Conservation (phyloP, 2,888 invertebrate genomes). For the Ennomos quercinarius region DNA sequence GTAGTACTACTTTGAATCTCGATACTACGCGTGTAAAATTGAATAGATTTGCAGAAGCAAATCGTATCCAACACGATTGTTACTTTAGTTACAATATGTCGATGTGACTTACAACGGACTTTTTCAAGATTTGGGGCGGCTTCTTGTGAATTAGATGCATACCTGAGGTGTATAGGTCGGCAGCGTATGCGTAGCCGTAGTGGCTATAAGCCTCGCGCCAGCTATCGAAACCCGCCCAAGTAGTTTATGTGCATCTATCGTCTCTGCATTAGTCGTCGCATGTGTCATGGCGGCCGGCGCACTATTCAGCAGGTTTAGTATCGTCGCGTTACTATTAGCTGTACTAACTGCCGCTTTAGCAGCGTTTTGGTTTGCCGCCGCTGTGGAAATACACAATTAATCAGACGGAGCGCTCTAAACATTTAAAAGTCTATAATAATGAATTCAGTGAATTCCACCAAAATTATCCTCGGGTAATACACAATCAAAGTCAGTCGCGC, state of each 20-base stretch:
- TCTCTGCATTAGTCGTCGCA: conserved; percentile 61
- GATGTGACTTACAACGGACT: too few relatives aligned
- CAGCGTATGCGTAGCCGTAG: conserved; percentile 67
- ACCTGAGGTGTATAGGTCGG: conserved; percentile 78
- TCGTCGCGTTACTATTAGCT: conserved; percentile 88
- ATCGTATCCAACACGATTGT: too few relatives aligned
- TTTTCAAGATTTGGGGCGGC: neutral
- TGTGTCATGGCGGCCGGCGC: conserved; percentile 91
- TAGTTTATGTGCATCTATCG: conserved; percentile 69
- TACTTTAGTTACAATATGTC: too few relatives aligned
- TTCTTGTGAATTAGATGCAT: conserved; percentile 7
- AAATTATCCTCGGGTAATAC: too few relatives aligned
- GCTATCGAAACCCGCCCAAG: conserved; percentile 84
- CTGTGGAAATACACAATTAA: conserved; percentile 19
- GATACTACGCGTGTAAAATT: too few relatives aligned
- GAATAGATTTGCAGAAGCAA: too few relatives aligned
- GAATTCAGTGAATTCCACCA: too few relatives aligned
- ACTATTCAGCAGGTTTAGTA: conserved; percentile 91
- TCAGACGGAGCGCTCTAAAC: neutral
- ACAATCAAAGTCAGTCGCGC: too few relatives aligned
- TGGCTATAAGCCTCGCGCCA: conserved; percentile 74
- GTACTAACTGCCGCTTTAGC: conserved; percentile 79
- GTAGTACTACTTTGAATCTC: too few relatives aligned
- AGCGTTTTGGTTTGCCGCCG: conserved; percentile 76
- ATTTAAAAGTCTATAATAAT: neutral